Base-by-base conservation (phyloP, 2,797 vertebrate species). In the Sparidentex hasta region DNA sequence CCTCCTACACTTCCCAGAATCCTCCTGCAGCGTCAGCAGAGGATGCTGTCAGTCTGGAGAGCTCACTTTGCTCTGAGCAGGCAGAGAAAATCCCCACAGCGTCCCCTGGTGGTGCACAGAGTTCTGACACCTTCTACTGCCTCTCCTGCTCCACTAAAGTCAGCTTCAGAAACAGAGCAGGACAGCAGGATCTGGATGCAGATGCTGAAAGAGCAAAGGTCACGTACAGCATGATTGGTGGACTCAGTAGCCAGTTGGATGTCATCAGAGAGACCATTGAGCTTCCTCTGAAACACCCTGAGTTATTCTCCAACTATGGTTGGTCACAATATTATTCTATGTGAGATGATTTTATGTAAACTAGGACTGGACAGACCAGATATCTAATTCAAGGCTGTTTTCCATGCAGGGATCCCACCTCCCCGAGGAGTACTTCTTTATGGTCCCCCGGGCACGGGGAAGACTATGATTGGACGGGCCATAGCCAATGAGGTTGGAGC, bases 381-480 rank as follows among this genome's bases (percentile, higher is more conserved):
- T 2, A 41, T 27, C 17, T 76, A 2, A 63, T 1, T 70, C 13
- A 20, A n/a, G 21, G 6, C 0, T 25, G 12, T 33, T 33, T 65
- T 65, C 71, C 90, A 5, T 38, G 18, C 90, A 99, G 98, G 98
- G 68, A 97, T 99, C 87, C 87, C 96, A 4, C 95, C 97, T 50
- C 97, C 98, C 6, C 89, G 98, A 85, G 98, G 98, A 48, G 95
- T 99, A 9, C 94, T 99, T 1, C 91, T 99, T 0, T 97, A 97
- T 3, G 98, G 98, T 0, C 98, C 98, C 16, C 98, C 98, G 0
- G 98, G 98, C 51, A 99, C 98, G 0, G 98, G 98, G 44, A 99
- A 99, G 90, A 99, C 98, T 0, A 95, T 99, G 97, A 98, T 99
- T 76, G 98, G 96, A 76, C 96, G 96, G 91, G 98, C 98, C 61